A percentile compares a stretch with the other conserved stretches of the same genome.
Evolutionary conservation across 2,113 vertebrate genomes (phyloP).

Genomic region (Chelonoidis abingdonii): DNA sequence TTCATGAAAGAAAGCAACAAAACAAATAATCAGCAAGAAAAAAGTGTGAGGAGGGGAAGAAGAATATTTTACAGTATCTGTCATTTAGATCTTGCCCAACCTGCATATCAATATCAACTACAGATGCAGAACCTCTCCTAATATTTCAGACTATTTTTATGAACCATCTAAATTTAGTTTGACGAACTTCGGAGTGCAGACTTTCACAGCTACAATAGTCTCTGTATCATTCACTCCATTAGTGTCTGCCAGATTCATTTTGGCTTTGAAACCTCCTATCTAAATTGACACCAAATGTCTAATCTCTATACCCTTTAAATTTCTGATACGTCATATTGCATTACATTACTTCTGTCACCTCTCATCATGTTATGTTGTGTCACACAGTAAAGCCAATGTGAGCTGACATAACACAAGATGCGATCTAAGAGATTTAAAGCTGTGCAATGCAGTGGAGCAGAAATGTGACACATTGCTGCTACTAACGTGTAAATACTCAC

Average conservation of each 20-base stretch:
- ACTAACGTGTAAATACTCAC: conserved; percentile 49
- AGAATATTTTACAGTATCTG: not conserved
- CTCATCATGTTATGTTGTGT: conserved; percentile 73
- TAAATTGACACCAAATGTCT: conserved; percentile 77
- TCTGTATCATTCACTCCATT: conserved; percentile 69
- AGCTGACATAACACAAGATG: conserved; percentile 72
- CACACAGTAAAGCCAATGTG: conserved; percentile 64
- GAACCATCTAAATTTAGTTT: not conserved
- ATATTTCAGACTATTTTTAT: conserved; percentile 5
- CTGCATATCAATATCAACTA: rapidly evolving
- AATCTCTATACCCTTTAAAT: conserved; percentile 68
- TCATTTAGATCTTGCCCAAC: rapidly evolving
- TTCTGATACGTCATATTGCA: conserved; percentile 75
- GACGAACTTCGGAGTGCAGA: conserved; percentile 27
- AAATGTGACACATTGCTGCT: conserved; percentile 57
- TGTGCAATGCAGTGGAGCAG: conserved; percentile 39
- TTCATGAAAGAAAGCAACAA: not conserved
- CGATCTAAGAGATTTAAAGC: conserved; percentile 62
- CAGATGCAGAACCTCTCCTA: not conserved
- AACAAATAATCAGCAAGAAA: not conserved
- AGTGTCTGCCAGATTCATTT: conserved; percentile 76
- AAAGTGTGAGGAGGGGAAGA: rapidly evolving
- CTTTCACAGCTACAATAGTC: conserved; percentile 57
- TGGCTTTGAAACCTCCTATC: conserved; percentile 65
- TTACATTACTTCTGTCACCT: conserved; percentile 75